Conservation (phyloP, 2,797 vertebrate genomes). For the Dermochelys coriacea region DNA sequence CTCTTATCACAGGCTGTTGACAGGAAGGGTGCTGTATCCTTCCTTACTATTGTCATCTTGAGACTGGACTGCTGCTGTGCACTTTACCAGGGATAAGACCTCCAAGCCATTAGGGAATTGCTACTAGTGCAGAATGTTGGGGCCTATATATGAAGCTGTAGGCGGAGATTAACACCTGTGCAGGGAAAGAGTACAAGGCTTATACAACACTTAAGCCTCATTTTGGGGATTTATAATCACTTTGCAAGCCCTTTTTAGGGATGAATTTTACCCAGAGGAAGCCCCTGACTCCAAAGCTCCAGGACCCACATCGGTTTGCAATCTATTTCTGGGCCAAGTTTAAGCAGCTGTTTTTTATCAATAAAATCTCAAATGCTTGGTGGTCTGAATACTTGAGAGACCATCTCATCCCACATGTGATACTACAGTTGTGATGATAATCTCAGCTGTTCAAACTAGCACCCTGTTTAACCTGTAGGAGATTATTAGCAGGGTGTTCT, state of each 20-base stretch:
- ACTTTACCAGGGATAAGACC: not conserved
- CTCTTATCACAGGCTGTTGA: not conserved
- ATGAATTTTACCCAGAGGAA: not conserved
- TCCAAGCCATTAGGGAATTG: not conserved
- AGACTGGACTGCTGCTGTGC: not conserved
- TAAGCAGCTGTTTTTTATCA: not conserved
- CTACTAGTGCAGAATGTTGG: not conserved
- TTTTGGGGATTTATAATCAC: not conserved
- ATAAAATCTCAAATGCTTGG: not conserved
- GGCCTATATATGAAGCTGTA: accelerated
- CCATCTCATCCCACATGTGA: accelerated
- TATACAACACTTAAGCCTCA: accelerated
- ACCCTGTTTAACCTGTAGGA: not conserved
- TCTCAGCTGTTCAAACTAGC: accelerated
- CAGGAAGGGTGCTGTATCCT: not conserved
- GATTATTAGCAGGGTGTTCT: accelerated
- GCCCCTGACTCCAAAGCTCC: not conserved
- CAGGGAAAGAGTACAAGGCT: not conserved
- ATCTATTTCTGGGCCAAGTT: not conserved
- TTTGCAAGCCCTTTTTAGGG: not conserved
- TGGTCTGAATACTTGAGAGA: accelerated
- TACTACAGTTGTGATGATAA: accelerated
- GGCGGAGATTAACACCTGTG: accelerated
- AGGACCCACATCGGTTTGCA: not conserved
- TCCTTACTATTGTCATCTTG: not conserved